These are phyloP conservation scores for Bombus confusus DNA, from an alignment of 1,140 invertebrate species.

Conservation along the genomic window DNA sequence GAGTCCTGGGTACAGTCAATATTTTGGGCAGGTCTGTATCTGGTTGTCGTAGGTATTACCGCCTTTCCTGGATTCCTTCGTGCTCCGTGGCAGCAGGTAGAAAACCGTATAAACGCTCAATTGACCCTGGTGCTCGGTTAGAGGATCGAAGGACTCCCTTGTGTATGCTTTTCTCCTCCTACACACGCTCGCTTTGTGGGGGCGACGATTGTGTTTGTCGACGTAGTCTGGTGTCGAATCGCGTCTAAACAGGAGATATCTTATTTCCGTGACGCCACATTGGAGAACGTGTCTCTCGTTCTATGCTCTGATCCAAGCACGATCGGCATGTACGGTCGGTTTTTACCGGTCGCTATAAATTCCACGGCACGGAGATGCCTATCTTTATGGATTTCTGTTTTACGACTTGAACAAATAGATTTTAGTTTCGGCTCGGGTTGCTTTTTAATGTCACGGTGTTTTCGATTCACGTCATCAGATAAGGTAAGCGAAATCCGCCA, in stretches of 20 bases:
- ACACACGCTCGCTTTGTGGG: constrained; percentile 62
- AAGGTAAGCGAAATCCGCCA: neutral
- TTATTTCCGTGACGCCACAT: constrained; percentile 63
- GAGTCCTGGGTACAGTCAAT: constrained; percentile 68
- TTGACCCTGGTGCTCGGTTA: constrained; percentile 48
- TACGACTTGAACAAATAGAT: constrained; percentile 40
- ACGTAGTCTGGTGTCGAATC: constrained; percentile 53
- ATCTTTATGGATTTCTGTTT: constrained; percentile 35
- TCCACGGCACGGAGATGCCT: constrained; percentile 20
- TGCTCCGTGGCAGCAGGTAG: constrained; percentile 59
- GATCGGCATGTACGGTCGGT: neutral
- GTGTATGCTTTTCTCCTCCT: constrained; percentile 57
- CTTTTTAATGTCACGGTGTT: constrained; percentile 14
- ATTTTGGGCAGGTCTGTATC: constrained; percentile 72
- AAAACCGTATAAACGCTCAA: constrained; percentile 61
- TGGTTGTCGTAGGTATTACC: constrained; percentile 62
- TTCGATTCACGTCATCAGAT: neutral
- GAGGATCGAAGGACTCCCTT: constrained; percentile 43
- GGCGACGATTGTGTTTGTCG: constrained; percentile 71
- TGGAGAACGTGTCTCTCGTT: constrained; percentile 38
- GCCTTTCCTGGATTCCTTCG: constrained; percentile 59
- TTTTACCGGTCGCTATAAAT: constrained; percentile 29
- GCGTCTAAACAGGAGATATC: constrained; percentile 67
- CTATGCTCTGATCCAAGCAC: neutral
- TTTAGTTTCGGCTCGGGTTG: neutral